These are phyloP conservation scores for Brachionus paranguensis DNA, from an alignment of 1,140 invertebrate species.

Conservation along the genomic window DNA sequence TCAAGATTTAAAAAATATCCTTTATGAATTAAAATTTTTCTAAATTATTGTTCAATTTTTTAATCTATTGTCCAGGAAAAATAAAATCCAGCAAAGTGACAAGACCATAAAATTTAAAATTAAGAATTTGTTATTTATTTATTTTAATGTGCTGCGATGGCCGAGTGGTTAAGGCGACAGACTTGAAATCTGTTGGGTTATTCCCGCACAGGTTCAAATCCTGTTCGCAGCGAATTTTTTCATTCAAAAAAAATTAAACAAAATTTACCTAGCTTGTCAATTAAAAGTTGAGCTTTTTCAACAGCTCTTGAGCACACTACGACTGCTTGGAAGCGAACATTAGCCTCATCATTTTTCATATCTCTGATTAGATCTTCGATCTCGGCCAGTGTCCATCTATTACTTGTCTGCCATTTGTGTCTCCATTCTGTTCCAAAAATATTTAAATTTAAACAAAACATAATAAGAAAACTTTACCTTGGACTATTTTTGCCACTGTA, in stretches of 20 bases:
- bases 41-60: not conserved
- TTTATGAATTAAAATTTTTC: no score
- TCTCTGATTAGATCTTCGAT: not conserved
- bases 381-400: conserved; percentile 17
- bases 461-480: not conserved
- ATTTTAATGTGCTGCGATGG: not conserved
- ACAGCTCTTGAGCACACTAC: conserved; percentile 7
- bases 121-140: not conserved
- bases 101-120: no score
- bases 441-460: not conserved
- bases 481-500: conserved; percentile 20
- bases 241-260: not conserved
- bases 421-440: not conserved
- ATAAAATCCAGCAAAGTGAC: no score
- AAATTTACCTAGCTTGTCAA: conserved; percentile 25
- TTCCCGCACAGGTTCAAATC: not conserved
- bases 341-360: conserved; percentile 27
- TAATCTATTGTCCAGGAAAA: no score
- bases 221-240: not conserved
- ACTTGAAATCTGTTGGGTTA: not conserved
- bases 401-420: conserved; percentile 8
- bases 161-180: not conserved
- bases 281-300: not conserved
- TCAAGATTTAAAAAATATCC: no score
- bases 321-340: conserved; percentile 29